A percentile compares a stretch with the other conserved stretches of the same genome.
phyloP scores from a whole-genome alignment of 1,140 invertebrate genomes.

The Batillaria attramentaria region DNA sequence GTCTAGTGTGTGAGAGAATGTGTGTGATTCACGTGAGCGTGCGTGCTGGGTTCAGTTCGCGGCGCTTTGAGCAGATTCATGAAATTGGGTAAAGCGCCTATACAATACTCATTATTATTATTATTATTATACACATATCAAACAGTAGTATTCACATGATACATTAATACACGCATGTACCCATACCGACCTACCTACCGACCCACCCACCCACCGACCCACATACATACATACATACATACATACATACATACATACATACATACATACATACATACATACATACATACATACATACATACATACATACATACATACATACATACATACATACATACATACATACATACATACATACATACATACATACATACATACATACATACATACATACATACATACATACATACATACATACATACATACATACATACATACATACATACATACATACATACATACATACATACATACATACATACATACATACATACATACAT shows the following conservation, averaged over 20 bases:
- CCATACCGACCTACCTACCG: neutral
- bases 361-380: neutral
- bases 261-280: neutral
- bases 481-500: neutral
- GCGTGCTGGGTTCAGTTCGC: too few relatives aligned
- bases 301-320: neutral
- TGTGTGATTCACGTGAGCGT: too few relatives aligned
- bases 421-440: conserved; percentile 7
- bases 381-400: conserved; percentile 4
- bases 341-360: neutral
- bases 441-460: conserved; percentile 2
- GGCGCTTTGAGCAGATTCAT: too few relatives aligned
- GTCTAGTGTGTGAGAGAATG: too few relatives aligned
- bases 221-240: neutral
- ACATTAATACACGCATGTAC: too few relatives aligned
- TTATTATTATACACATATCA: too few relatives aligned
- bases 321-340: conserved; percentile 11
- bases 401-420: neutral
- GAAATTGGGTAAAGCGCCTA: too few relatives aligned
- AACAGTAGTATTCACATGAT: too few relatives aligned
- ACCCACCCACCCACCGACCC: neutral
- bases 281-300: conserved; percentile 4
- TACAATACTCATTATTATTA: too few relatives aligned
- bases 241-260: neutral
- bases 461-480: neutral